These are phyloP conservation scores for Bactericera cockerelli DNA, from an alignment of 1,140 invertebrate species.

Conservation along the genomic window DNA sequence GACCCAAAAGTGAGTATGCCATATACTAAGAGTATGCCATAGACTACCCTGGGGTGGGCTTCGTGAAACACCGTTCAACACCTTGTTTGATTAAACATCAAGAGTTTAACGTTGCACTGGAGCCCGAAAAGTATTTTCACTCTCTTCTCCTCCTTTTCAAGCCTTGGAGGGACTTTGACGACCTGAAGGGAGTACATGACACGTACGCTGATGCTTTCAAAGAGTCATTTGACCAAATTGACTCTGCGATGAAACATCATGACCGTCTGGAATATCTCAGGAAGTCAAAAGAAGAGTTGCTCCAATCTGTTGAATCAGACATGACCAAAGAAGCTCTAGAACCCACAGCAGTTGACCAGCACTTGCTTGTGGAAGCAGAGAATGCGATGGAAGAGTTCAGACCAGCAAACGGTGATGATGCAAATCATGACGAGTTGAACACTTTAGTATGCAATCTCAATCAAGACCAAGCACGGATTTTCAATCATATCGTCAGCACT, in stretches of 20 bases:
- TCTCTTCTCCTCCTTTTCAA: slow-evolving; percentile 11
- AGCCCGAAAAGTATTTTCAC: slow-evolving; percentile 14
- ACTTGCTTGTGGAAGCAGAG: background rate
- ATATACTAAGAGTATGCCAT: background rate
- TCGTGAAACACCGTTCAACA: background rate
- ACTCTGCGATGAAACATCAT: slow-evolving; percentile 13
- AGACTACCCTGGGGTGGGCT: background rate
- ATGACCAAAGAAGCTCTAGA: slow-evolving; percentile 4
- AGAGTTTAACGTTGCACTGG: background rate
- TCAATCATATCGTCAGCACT: slow-evolving; percentile 20
- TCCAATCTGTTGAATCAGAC: slow-evolving; percentile 1
- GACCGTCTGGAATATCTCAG: slow-evolving; percentile 12
- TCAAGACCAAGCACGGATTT: slow-evolving; percentile 23
- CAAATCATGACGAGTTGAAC: slow-evolving; percentile 14
- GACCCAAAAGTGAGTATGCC: too few species aligned
- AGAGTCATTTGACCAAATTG: background rate
- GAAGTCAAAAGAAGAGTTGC: slow-evolving; percentile 1
- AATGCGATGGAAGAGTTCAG: background rate
- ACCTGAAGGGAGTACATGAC: slow-evolving; percentile 5
- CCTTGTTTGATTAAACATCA: slow-evolving; percentile 11
- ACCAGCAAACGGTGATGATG: background rate
- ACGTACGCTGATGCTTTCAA: background rate
- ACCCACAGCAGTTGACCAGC: background rate
- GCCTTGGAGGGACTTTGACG: slow-evolving; percentile 10
- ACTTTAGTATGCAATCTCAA: slow-evolving; percentile 22